Percentiles rank a stretch among this genome's conserved stretches.
Conservation (phyloP, 2,888 invertebrate species). For the Anoplius nigerrimus region DNA sequence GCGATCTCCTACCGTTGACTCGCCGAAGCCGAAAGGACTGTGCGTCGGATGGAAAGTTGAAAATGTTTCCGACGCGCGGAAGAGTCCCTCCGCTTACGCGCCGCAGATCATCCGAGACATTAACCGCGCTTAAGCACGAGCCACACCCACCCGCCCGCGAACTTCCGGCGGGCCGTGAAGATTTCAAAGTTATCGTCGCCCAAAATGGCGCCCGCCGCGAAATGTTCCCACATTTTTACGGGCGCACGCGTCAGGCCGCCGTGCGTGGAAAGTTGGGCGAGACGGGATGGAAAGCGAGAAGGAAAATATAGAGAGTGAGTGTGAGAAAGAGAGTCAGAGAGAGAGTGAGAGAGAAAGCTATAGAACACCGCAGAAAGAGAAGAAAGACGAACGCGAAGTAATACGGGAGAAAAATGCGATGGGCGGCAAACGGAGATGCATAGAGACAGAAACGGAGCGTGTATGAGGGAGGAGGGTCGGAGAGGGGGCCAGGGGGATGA, state of each 20-base stretch:
- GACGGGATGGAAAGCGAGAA: constrained; percentile 19
- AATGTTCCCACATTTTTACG: not conserved
- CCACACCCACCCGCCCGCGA: no score
- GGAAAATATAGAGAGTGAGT: not conserved
- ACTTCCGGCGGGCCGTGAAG: no score
- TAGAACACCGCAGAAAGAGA: no score
- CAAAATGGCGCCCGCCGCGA: no score
- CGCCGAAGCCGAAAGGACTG: not conserved
- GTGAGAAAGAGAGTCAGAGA: constrained; percentile 11
- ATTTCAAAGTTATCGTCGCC: no score
- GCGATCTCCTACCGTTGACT: no score
- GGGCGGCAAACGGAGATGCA: no score
- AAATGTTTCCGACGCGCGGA: not conserved
- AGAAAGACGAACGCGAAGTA: not conserved
- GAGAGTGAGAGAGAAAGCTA: not conserved
- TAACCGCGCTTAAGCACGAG: no score
- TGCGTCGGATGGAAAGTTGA: not conserved
- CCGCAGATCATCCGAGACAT: no score
- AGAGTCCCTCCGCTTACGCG: no score
- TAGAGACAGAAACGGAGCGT: not conserved
- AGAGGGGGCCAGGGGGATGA: constrained; percentile 20
- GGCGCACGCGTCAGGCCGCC: constrained; percentile 44
- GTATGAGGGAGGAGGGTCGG: constrained; percentile 32
- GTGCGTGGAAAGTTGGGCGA: constrained; percentile 51
- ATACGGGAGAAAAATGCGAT: no score